phyloP scores from a whole-genome alignment of 2,113 vertebrate species.

The Sinocyclocheilus anshuiensis region DNA sequence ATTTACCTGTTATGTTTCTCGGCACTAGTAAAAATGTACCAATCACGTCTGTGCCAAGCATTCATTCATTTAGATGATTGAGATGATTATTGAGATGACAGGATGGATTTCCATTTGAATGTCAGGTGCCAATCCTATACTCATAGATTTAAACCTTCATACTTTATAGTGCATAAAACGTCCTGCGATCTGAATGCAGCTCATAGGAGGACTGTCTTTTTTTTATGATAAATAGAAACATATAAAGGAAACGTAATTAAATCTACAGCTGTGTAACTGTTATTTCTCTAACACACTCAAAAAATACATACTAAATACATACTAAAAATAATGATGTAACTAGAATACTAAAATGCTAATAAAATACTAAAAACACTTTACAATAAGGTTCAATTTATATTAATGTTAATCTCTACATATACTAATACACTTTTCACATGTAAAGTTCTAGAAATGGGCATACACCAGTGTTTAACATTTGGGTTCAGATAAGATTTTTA shows the following conservation, averaged over 20 bases:
- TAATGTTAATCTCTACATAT: background rate
- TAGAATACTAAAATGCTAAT: too few species aligned
- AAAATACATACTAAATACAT: background rate
- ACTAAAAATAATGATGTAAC: background rate
- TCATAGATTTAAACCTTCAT: background rate
- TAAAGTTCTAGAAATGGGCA: background rate
- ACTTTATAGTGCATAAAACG: background rate
- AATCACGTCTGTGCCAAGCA: background rate
- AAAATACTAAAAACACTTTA: too few species aligned
- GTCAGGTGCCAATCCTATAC: background rate
- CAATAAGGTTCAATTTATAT: too few species aligned
- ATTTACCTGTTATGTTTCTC: conserved; percentile 5
- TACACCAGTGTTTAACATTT: background rate
- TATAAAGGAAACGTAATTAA: background rate
- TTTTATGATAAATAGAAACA: background rate
- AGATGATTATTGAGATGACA: conserved; percentile 19
- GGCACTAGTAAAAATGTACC: background rate
- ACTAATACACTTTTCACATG: background rate
- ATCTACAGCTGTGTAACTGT: background rate
- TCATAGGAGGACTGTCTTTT: background rate
- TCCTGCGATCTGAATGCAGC: background rate
- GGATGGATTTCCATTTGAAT: background rate
- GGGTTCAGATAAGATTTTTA: background rate
- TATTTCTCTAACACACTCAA: background rate
- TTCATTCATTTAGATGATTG: background rate